Percentiles rank a stretch among this genome's conserved stretches.
Conservation (phyloP, 2,113 vertebrate genomes). For the Sturnus vulgaris region DNA sequence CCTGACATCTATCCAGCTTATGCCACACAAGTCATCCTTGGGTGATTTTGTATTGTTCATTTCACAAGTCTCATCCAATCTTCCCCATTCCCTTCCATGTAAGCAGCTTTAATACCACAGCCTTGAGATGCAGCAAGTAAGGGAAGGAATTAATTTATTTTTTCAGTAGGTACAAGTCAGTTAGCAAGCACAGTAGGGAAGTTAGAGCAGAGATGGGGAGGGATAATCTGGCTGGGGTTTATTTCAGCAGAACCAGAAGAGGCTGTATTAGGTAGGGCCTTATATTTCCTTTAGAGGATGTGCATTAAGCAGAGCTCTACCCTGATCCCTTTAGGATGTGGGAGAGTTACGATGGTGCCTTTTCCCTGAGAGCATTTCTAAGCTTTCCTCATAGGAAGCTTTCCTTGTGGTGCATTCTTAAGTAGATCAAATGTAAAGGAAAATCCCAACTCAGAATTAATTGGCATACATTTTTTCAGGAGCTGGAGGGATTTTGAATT, state of each 20-base stretch:
- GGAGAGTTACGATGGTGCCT: neutral
- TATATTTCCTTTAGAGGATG: neutral
- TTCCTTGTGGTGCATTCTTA: constrained; percentile 44
- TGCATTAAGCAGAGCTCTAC: neutral
- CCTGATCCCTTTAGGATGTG: constrained; percentile 17
- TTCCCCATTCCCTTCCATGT: rapidly evolving
- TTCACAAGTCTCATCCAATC: neutral
- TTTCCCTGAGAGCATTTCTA: constrained; percentile 49
- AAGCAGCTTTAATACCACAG: neutral
- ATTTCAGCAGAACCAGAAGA: neutral
- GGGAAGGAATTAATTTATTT: neutral
- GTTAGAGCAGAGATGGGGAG: neutral
- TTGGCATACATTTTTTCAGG: constrained; percentile 49
- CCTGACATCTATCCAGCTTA: neutral
- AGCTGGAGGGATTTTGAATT: constrained; percentile 39
- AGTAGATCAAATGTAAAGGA: constrained; percentile 61
- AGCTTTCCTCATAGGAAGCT: constrained; percentile 58
- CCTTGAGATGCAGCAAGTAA: neutral
- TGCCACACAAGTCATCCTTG: neutral
- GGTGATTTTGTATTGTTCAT: neutral
- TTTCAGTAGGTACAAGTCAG: neutral
- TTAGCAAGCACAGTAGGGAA: neutral
- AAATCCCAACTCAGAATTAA: constrained; percentile 62
- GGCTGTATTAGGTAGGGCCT: neutral
- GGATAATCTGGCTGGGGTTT: neutral